Evolutionary conservation across 2,113 vertebrate species (phyloP), one percentile per base, ranked within the genome.

Genomic region (Odocoileus virginianus): DNA sequence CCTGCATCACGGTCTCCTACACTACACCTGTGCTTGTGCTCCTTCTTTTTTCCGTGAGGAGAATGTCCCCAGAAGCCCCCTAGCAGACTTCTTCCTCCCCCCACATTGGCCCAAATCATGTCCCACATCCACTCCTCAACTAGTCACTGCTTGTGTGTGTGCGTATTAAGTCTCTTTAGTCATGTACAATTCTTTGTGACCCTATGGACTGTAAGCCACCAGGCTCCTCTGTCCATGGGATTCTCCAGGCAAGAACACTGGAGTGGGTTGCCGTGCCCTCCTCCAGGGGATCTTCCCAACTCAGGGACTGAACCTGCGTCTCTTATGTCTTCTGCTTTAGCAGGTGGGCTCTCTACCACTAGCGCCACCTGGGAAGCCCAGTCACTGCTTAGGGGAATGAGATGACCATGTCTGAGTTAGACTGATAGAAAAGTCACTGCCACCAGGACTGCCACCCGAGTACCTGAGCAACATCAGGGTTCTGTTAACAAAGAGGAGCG

Each of bases 51-150:
- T 83, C 47, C 0, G 0, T 13, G 47, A 54, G 19, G 23, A 60
- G 58, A 91, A 36, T 9, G 25, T 92, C 89, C 28, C 74, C 30
- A 89, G 89, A 83, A 36, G 17, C 79, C 43, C 11, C 74, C 3
- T 19, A 7, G 9, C 71, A 27, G 25, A 5, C 10, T 60, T 36
- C 27, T 30, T 28, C 21, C 40, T 28, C 21, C 40, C n/a, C n/a
- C 30, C 0, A 1, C 23, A 52, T 17, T 40, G 55, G 13, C 47
- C 11, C 55, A 4, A 23, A 13, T 9, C 50, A 3, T 10, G 50
- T 67, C 47, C 43, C 60, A 1, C 28, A 23, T 85, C 43, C 21
- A 11, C 17, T 82, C 67, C 60, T 64, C 76, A 60, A 28, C 14
- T 4, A 50, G 71, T 50, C 54, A 30, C 17, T 43, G 64, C 71